These are phyloP conservation scores for Hylia prasina DNA, from an alignment of 2,113 vertebrate genomes.

Conservation along the genomic window DNA sequence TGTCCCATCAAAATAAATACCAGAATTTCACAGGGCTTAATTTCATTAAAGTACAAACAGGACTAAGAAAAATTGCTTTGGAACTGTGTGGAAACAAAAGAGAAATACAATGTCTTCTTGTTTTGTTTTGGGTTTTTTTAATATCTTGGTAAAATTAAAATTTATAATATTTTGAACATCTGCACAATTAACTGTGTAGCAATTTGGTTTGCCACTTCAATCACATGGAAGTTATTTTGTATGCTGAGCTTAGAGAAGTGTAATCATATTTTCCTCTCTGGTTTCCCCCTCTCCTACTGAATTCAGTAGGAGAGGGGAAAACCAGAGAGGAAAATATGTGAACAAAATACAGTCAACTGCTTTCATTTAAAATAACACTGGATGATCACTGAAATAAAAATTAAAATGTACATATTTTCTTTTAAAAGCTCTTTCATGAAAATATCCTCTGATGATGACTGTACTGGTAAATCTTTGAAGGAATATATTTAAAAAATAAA, in stretches of 20 bases:
- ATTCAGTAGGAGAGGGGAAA: no score
- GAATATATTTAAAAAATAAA: neutral
- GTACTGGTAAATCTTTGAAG: neutral
- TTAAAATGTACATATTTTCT: neutral
- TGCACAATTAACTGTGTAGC: neutral
- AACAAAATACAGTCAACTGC: neutral
- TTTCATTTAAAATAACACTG: neutral
- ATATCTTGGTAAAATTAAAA: neutral
- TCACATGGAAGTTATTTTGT: neutral
- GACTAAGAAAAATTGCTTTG: neutral
- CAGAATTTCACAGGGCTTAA: neutral
- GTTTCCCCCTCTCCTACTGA: neutral
- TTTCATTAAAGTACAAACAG: neutral
- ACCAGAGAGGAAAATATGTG: no score
- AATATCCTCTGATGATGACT: neutral
- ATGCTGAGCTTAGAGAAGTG: neutral
- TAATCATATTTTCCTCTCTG: neutral
- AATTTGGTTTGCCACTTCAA: neutral
- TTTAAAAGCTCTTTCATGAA: neutral
- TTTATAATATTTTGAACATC: neutral
- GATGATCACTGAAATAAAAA: neutral
- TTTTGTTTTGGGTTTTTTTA: neutral
- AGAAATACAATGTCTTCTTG: neutral
- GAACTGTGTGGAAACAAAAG: neutral
- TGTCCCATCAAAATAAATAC: neutral